A percentile compares a stretch with the other conserved stretches of the same genome.
phyloP scores from a whole-genome alignment of 2,888 invertebrate genomes.

The Rotaria magnacalcarata region DNA sequence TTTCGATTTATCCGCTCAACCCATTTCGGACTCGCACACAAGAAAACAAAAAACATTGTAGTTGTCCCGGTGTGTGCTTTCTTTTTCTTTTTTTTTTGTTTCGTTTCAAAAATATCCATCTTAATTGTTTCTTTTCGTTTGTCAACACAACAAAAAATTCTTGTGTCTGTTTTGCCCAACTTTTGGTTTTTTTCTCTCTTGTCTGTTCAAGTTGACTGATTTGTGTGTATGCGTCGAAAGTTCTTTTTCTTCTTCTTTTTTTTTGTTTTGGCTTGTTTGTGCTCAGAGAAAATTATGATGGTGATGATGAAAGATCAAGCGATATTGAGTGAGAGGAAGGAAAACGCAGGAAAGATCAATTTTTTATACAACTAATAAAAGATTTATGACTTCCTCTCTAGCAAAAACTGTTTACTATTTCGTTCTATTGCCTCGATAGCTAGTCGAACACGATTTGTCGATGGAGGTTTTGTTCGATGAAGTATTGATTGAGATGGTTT shows the following conservation, averaged over 20 bases:
- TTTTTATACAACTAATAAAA: slow-evolving; percentile 31
- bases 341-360: background rate
- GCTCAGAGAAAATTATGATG: background rate
- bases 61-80: slow-evolving; percentile 35
- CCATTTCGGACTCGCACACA: slow-evolving; percentile 18
- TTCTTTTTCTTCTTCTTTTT: background rate
- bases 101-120: slow-evolving; percentile 3
- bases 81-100: background rate
- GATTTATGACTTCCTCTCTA: background rate
- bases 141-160: background rate
- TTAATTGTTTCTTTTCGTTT: slow-evolving; percentile 6
- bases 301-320: background rate
- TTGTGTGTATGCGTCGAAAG: background rate
- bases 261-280: slow-evolving; percentile 12
- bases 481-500: background rate
- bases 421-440: background rate
- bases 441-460: background rate
- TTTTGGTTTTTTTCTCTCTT: background rate
- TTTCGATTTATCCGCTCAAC: slow-evolving; percentile 18
- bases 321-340: background rate
- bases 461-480: background rate
- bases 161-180: background rate
- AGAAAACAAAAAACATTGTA: slow-evolving; percentile 29
- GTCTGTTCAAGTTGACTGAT: slow-evolving; percentile 22
- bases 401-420: background rate